Percentiles rank a stretch among this genome's conserved stretches.
These are phyloP conservation scores for Mobula birostris DNA, from an alignment of 2,113 vertebrate genomes.

Conservation along the genomic window DNA sequence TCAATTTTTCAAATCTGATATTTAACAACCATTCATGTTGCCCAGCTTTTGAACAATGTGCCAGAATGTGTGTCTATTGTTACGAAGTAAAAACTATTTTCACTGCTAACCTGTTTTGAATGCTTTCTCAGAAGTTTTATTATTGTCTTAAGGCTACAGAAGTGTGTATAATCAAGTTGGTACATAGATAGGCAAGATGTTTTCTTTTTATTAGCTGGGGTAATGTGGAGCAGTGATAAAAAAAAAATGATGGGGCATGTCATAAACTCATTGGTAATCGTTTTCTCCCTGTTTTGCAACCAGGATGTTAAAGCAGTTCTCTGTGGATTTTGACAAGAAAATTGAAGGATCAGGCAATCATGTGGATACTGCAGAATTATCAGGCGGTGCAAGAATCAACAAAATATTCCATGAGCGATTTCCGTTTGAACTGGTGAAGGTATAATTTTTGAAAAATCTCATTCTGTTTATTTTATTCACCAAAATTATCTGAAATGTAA, in stretches of 20 bases:
- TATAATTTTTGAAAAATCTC: constrained; percentile 40
- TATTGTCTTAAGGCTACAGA: background rate
- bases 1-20: background rate
- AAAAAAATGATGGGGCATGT: background rate
- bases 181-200: no score
- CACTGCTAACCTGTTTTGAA: background rate
- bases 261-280: background rate
- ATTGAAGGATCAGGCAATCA: constrained; percentile 70
- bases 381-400: constrained; percentile 70
- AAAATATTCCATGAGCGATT: constrained; percentile 70
- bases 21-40: background rate
- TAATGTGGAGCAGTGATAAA: background rate
- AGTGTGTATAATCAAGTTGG: background rate
- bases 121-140: background rate
- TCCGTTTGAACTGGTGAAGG: constrained; percentile 71
- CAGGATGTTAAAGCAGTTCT: constrained; percentile 70
- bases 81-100: background rate
- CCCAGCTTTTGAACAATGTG: background rate
- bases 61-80: background rate
- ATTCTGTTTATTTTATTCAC: background rate
- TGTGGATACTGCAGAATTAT: constrained; percentile 65
- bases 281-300: constrained; percentile 32
- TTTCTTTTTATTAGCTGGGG: no score
- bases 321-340: constrained; percentile 69
- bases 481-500: background rate